Evolutionary conservation across 2,888 invertebrate species (phyloP).

Genomic region (Harpagoxenus sublaevis): DNA sequence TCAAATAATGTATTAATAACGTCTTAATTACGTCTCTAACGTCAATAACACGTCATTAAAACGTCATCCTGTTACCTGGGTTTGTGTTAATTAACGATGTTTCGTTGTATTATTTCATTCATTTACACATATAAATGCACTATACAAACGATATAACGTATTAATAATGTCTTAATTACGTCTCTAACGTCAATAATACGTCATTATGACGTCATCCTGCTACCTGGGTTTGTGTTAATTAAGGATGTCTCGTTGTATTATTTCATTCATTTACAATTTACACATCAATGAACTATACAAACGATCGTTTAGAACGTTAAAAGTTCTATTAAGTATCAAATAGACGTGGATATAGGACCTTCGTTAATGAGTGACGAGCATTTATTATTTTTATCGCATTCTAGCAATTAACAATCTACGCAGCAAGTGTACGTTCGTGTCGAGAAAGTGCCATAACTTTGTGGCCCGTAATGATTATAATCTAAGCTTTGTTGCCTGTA

Average conservation of each 20-base stretch:
- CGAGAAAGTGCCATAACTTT: conserved; percentile 44
- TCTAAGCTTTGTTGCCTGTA: conserved; percentile 46
- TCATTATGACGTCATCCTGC: no score
- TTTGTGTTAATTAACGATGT: no score
- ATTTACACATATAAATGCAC: no score
- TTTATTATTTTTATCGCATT: conserved; percentile 46
- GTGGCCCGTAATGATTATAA: conserved; percentile 31
- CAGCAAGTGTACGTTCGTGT: conserved; percentile 41
- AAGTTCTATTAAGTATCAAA: conserved; percentile 9
- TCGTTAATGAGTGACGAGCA: conserved; percentile 20
- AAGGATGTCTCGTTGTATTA: background rate
- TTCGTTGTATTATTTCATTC: no score
- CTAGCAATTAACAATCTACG: conserved; percentile 36
- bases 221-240: background rate
- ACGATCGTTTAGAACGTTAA: conserved; percentile 27
- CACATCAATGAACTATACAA: background rate
- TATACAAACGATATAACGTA: no score
- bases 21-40: no score
- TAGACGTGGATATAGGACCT: conserved; percentile 5
- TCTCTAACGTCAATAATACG: no score
- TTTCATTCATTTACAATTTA: background rate
- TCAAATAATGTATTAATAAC: no score
- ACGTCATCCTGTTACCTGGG: no score
- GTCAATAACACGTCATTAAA: no score
- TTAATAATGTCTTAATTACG: no score